phyloP scores from a whole-genome alignment of 1,140 invertebrate species.

The Drosophila leontia region DNA sequence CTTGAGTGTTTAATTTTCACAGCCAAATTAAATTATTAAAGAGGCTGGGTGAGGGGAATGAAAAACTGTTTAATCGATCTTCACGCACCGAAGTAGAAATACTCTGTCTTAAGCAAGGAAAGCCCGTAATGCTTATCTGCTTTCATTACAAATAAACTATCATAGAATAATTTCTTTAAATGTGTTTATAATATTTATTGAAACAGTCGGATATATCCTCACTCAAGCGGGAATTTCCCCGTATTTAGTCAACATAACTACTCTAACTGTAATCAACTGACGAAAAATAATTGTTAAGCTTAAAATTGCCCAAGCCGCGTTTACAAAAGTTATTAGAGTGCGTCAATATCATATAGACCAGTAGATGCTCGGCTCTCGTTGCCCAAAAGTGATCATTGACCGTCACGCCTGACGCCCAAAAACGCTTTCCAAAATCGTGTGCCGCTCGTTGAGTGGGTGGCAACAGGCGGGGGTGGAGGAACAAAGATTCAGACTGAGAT shows the following conservation, averaged over 20 bases:
- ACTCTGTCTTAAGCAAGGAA: constrained; percentile 1
- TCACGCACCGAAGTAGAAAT: constrained; percentile 16
- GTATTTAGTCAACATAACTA: background rate
- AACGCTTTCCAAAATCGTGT: constrained; percentile 77
- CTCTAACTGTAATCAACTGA: constrained; percentile 20
- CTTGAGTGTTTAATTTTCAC: constrained; percentile 57
- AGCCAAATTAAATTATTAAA: constrained; percentile 76
- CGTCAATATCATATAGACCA: constrained; percentile 61
- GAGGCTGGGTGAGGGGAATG: constrained; percentile 25
- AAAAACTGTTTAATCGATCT: background rate
- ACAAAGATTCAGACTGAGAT: constrained; percentile 5
- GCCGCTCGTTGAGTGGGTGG: constrained; percentile 63
- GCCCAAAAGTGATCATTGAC: constrained; percentile 79
- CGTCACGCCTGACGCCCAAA: constrained; percentile 74
- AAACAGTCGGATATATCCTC: background rate
- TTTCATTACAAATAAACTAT: too few relatives aligned
- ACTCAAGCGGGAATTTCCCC: background rate
- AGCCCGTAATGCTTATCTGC: background rate
- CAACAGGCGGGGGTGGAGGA: background rate
- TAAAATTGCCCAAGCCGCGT: constrained; percentile 53
- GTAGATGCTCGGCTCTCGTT: constrained; percentile 26
- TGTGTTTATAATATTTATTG: background rate
- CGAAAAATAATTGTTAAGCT: constrained; percentile 51
- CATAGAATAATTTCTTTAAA: too few relatives aligned
- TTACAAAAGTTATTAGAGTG: constrained; percentile 80